Evolutionary conservation across 2,797 vertebrate genomes (phyloP).

Genomic region (Leptodactylus fallax): DNA sequence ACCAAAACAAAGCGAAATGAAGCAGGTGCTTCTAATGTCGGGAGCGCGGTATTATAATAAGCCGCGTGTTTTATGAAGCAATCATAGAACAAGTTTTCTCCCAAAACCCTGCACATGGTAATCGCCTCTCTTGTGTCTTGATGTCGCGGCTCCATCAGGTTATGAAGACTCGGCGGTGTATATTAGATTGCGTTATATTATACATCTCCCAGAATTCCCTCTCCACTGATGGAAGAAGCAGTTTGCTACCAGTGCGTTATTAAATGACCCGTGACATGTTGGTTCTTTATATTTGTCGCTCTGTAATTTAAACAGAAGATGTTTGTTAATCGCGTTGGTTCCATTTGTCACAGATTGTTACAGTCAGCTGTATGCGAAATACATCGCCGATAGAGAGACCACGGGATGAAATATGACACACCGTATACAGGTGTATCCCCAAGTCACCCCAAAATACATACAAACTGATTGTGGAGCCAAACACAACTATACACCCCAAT

Average conservation of each 20-base stretch:
- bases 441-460: not conserved
- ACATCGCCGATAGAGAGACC: not conserved
- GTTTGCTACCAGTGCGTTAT: slow-evolving; percentile 18
- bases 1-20: slow-evolving; percentile 8
- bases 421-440: not conserved
- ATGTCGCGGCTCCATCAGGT: not conserved
- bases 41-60: not conserved
- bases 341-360: slow-evolving; percentile 56
- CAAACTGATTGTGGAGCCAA: not conserved
- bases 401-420: not conserved
- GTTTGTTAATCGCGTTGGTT: slow-evolving; percentile 53
- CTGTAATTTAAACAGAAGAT: slow-evolving; percentile 50
- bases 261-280: slow-evolving; percentile 50
- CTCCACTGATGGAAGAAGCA: not conserved
- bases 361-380: slow-evolving; percentile 1
- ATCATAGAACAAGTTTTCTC: slow-evolving; percentile 17
- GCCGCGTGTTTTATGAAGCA: not conserved
- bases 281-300: slow-evolving; percentile 31
- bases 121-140: not conserved
- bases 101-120: not conserved
- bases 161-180: not conserved
- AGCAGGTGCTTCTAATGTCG: not conserved
- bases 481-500: not conserved
- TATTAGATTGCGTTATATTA: not conserved
- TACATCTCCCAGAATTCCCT: slow-evolving; percentile 13